phyloP scores from a whole-genome alignment of 2,888 invertebrate species.

The Drosophila monieri region DNA sequence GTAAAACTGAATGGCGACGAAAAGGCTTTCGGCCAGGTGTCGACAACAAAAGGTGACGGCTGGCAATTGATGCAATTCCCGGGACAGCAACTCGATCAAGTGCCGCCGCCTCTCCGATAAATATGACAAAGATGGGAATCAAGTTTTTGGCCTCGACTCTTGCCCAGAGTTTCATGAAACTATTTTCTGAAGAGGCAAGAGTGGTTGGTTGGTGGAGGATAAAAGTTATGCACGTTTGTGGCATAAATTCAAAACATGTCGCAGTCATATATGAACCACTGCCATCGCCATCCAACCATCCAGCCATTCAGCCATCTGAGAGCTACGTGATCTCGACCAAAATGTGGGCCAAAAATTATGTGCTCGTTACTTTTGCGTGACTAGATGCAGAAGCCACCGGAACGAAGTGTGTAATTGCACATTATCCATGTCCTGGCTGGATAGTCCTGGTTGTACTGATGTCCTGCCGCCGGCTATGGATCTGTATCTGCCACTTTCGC shows the following conservation, averaged over 20 bases:
- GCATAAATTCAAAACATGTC: constrained; percentile 50
- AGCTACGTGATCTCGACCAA: constrained; percentile 34
- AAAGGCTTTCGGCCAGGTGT: constrained; percentile 46
- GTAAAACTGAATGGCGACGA: constrained; percentile 39
- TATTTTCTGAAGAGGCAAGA: background rate
- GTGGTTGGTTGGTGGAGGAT: background rate
- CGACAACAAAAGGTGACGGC: constrained; percentile 47
- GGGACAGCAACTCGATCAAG: constrained; percentile 30
- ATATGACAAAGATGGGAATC: constrained; percentile 9
- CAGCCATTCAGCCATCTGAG: constrained; percentile 16
- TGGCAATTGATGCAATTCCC: constrained; percentile 42
- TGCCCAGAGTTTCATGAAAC: constrained; percentile 16
- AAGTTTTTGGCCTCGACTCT: constrained; percentile 5
- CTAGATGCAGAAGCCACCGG: constrained; percentile 29
- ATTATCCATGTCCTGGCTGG: constrained; percentile 24
- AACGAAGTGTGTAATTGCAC: constrained; percentile 57
- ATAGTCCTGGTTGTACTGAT: constrained; percentile 6
- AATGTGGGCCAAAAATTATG: constrained; percentile 57
- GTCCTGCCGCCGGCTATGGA: constrained; percentile 33
- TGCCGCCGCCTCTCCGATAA: constrained; percentile 6
- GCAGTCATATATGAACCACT: constrained; percentile 32
- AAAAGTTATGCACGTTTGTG: constrained; percentile 42
- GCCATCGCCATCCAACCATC: constrained; percentile 19
- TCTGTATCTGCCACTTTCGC: constrained; percentile 35
- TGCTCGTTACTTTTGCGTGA: constrained; percentile 47